These are phyloP conservation scores for Calliphora vomitoria DNA, from an alignment of 2,888 invertebrate species.

Conservation along the genomic window DNA sequence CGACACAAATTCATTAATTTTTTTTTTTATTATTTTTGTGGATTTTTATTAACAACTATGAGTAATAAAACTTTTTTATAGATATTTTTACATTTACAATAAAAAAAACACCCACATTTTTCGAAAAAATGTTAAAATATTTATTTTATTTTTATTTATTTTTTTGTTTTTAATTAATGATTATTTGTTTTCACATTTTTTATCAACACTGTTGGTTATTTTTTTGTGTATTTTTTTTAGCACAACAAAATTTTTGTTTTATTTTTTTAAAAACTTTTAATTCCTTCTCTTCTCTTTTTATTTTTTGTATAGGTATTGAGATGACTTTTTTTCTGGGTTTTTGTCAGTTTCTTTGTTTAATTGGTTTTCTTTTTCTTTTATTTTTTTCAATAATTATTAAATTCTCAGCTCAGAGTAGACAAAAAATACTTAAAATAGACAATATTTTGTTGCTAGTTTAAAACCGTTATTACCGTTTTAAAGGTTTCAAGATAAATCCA, in stretches of 20 bases:
- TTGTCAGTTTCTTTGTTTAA: slow-evolving; percentile 66
- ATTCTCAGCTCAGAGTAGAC: slow-evolving; percentile 31
- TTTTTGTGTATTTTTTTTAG: slow-evolving; percentile 36
- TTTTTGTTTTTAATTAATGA: slow-evolving; percentile 55
- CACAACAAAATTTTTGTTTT: slow-evolving; percentile 31
- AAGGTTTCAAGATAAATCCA: slow-evolving; percentile 31
- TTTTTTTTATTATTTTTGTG: background rate
- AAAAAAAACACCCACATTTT: slow-evolving; percentile 63
- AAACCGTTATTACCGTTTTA: slow-evolving; percentile 68
- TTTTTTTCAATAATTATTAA: slow-evolving; percentile 20
- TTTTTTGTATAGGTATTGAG: slow-evolving; percentile 34
- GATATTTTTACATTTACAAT: slow-evolving; percentile 10
- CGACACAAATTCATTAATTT: slow-evolving; percentile 32
- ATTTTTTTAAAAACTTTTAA: slow-evolving; percentile 43
- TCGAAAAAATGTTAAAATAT: slow-evolving; percentile 24
- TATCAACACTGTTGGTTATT: slow-evolving; percentile 10
- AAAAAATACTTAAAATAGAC: background rate
- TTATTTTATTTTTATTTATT: slow-evolving; percentile 42
- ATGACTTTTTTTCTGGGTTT: slow-evolving; percentile 32
- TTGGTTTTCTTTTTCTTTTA: slow-evolving; percentile 16
- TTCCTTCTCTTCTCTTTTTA: slow-evolving; percentile 55
- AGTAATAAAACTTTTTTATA: slow-evolving; percentile 53
- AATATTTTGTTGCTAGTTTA: background rate
- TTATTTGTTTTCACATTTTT: slow-evolving; percentile 48
- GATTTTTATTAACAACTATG: slow-evolving; percentile 27